Conservation (phyloP, 92 coral and sea anemone genomes). For the Hydrozoanthus gracilis region DNA sequence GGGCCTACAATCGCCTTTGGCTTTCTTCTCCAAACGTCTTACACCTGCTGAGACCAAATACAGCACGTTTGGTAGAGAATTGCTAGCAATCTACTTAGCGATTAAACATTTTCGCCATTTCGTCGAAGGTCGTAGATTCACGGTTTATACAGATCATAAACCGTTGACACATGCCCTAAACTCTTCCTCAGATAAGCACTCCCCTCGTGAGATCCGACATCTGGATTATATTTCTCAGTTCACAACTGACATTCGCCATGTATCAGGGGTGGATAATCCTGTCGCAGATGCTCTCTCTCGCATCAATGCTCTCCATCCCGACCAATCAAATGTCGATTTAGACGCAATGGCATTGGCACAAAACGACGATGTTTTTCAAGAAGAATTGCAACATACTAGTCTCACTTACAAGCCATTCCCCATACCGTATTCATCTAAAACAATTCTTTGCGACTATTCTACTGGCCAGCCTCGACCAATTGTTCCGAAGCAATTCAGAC, state of each 20-base stretch:
- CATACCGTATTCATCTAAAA: neutral
- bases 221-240: conserved; percentile 56
- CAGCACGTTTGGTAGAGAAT: conserved; percentile 58
- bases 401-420: conserved; percentile 22
- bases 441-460: conserved; percentile 45
- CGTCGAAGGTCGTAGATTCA: conserved; percentile 40
- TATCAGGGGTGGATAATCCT: conserved; percentile 11
- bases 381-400: conserved; percentile 15
- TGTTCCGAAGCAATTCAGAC: conserved; percentile 1
- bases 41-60: conserved; percentile 34
- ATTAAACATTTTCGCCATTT: conserved; percentile 46
- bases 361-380: neutral
- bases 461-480: conserved; percentile 45
- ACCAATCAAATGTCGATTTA: conserved; percentile 28
- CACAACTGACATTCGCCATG: conserved; percentile 35
- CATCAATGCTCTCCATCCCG: neutral
- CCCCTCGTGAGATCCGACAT: conserved; percentile 43
- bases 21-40: conserved; percentile 54
- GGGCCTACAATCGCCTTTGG: conserved; percentile 39
- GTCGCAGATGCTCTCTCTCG: conserved; percentile 12
- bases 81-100: conserved; percentile 39
- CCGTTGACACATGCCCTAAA: neutral
- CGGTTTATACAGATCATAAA: conserved; percentile 12
- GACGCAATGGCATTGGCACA: conserved; percentile 44
- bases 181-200: neutral